These are phyloP conservation scores for Drosophila paranaensis DNA, from an alignment of 2,888 invertebrate genomes.

Conservation along the genomic window DNA sequence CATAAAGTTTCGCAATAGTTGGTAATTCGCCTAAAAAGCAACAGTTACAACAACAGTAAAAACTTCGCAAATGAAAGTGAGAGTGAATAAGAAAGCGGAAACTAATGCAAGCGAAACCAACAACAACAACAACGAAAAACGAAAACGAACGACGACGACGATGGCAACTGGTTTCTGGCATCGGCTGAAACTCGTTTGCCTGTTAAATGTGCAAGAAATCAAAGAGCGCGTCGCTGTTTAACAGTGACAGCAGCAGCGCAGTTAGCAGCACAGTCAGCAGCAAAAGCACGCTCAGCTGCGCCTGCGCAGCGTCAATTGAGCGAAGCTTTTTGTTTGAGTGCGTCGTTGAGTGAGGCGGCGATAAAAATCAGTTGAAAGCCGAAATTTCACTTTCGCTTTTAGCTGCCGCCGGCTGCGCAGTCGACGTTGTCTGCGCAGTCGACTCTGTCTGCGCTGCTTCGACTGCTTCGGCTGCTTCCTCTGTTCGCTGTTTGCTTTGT, in stretches of 20 bases:
- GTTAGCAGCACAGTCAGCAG: constrained; percentile 36
- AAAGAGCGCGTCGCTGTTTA: constrained; percentile 56
- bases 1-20: constrained; percentile 82
- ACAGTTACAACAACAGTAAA: constrained; percentile 38
- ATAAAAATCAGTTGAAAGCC: constrained; percentile 81
- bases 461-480: constrained; percentile 47
- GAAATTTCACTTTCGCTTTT: constrained; percentile 85
- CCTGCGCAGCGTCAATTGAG: constrained; percentile 60
- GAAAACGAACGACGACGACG: constrained; percentile 21
- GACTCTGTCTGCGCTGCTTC: constrained; percentile 11
- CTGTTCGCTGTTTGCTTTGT: constrained; percentile 51
- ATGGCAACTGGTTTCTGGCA: constrained; percentile 19
- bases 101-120: constrained; percentile 73
- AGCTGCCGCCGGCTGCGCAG: constrained; percentile 46
- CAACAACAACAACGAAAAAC: constrained; percentile 29
- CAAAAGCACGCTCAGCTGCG: constrained; percentile 70
- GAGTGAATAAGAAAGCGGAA: constrained; percentile 85
- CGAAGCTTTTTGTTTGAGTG: constrained; percentile 41
- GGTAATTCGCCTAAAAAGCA: constrained; percentile 68
- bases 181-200: constrained; percentile 62
- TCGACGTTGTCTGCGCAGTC: constrained; percentile 10
- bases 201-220: constrained; percentile 67
- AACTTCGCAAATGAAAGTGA: constrained; percentile 82
- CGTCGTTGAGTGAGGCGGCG: constrained; percentile 31
- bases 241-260: constrained; percentile 47